Base-by-base conservation (phyloP, 2,888 invertebrate genomes). In the Drosophila parthenogenetica region DNA sequence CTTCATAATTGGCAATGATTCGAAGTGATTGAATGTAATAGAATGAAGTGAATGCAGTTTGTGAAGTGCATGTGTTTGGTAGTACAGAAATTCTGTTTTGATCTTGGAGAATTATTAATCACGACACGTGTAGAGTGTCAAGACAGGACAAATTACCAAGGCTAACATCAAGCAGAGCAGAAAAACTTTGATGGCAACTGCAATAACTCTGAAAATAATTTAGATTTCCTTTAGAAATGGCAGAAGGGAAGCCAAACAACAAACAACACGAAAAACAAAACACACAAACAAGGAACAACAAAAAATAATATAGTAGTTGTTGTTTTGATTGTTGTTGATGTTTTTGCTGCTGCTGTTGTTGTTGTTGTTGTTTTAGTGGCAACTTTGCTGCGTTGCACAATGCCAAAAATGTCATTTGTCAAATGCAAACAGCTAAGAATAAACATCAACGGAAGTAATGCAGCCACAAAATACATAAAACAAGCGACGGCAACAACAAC, bases 381-480 rank as follows among this genome's bases (percentile, higher is more conserved):
- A 74, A 70, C 64, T 82, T 66, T 53, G 64, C 76, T 72, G 66
- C 65, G 80, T 70, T 89, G 79, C 77, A 85, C 86, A 89, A 86
- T 73, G 89, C 82, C 86, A 87, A 87, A 89, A 84, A 84, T 87
- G 84, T 89, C 84, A 84, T 84, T 84, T 84, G 89, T 84, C 87
- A 84, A 84, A 89, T 87, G 87, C 89, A 84, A 84, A 87, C 84
- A 89, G 89, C 89, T 76, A 87, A 84, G 87, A 87, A 84, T 89
- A 89, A 82, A 85, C 88, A 87, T 89, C 88, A 89, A 84, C 83
- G 89, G 89, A 89, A 85, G 88, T 82, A 89, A 88, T 88, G 88
- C 86, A 85, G 86, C 83, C 83, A 81, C 83, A 84, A 73, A 85
- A 85, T 89, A 88, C 86, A 79, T 82, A 85, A 81, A 87, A 82